Evolutionary conservation across 2,888 invertebrate genomes (phyloP), one percentile per base, ranked within the genome.

Genomic region (Oligia fasciuncula): DNA sequence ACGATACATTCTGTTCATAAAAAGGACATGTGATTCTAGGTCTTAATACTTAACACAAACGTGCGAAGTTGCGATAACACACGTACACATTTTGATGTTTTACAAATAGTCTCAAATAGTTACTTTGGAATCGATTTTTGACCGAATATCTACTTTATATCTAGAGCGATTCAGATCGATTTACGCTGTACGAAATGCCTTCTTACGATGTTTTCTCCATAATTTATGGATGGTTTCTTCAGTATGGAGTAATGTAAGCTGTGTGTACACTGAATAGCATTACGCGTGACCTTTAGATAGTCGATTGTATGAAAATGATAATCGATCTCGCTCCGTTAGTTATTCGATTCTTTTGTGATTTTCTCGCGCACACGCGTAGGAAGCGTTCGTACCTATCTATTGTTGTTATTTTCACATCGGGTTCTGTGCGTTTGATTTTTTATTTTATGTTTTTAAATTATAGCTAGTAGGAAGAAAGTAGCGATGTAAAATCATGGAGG

Each of bases 281-380:
- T 96, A 95, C 95, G 94, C 95, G 95, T 96, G 96, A 96, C 96
- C 96, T 96, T 96, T 96, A 93, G 93, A 94, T 94, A 90, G 91
- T 89, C 93, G 93, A 96, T 96, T 95, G 95, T 96, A 95, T 95
- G 94, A 95, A 96, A 96, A 95, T 95, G 94, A 95, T 96, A 95
- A 96, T 96, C 94, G 95, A 95, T 95, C 92, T 91, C 90, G 94
- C 92, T 92, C 94, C 95, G 94, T 94, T 94, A 93, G 88, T 87
- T 90, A 89, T 92, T 91, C 90, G 91, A 94, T 94, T 94, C 93
- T 93, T 93, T 94, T 92, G 92, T 91, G 87, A 91, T 90, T 87
- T 92, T 93, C 93, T 93, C 91, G 91, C 90, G 87, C 78, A 84
- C 88, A 82, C 81, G 88, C 85, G 81, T 88, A 90, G 83, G 86